Evolutionary conservation across 2,113 vertebrate species (phyloP).

Genomic region (Phasianus colchicus): DNA sequence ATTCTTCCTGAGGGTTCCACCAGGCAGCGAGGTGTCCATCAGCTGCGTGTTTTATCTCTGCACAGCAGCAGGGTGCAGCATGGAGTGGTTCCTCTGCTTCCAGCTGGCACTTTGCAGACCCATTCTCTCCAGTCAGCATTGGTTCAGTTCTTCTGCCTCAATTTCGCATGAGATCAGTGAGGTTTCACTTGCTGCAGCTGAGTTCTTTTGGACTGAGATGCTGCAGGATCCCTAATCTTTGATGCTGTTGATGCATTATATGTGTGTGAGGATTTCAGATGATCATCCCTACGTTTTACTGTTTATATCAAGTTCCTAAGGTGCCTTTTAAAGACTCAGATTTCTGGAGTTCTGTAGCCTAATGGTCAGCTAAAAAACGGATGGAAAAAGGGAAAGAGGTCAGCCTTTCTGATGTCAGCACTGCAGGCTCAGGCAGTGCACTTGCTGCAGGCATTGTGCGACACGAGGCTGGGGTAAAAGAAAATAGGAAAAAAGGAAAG

Average conservation of each 20-base stretch:
- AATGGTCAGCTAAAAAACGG: background rate
- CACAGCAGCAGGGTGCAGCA: conserved; percentile 11
- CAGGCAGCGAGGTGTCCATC: rapidly evolving
- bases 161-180: rapidly evolving
- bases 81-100: background rate
- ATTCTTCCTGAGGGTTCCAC: rapidly evolving
- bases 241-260: background rate
- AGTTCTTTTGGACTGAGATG: background rate
- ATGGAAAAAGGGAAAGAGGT: background rate
- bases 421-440: background rate
- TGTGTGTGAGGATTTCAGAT: background rate
- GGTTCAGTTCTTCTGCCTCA: background rate
- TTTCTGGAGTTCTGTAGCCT: background rate
- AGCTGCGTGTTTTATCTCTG: background rate
- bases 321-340: rapidly evolving
- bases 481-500: conserved; percentile 51
- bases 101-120: background rate
- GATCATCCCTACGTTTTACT: rapidly evolving
- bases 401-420: background rate
- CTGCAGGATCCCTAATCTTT: background rate
- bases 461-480: background rate
- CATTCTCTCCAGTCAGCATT: background rate
- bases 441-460: conserved; percentile 42
- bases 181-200: background rate
- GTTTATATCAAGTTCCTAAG: background rate